These are phyloP conservation scores for Oreochromis aureus DNA, from an alignment of 2,113 vertebrate genomes.

Conservation along the genomic window DNA sequence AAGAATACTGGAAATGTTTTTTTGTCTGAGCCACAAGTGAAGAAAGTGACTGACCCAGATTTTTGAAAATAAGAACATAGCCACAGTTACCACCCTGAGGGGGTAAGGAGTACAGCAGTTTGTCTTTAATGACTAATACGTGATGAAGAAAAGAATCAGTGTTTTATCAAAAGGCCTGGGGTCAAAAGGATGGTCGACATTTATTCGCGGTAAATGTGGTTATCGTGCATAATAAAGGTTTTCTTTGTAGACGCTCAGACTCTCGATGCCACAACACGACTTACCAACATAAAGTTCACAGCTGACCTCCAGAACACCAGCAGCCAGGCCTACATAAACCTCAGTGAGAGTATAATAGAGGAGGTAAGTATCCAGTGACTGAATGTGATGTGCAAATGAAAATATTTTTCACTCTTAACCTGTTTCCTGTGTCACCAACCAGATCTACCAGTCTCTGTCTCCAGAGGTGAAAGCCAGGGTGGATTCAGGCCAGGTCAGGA, in stretches of 20 bases:
- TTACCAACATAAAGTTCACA: slow-evolving; percentile 69
- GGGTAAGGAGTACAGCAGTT: neutral
- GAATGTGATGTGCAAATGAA: neutral
- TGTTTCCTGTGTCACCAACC: neutral
- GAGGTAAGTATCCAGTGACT: slow-evolving; percentile 56
- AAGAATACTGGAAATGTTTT: neutral
- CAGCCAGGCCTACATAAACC: slow-evolving; percentile 70
- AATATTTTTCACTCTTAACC: neutral
- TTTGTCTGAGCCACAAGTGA: neutral
- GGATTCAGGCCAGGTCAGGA: slow-evolving; percentile 55
- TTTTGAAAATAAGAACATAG: neutral
- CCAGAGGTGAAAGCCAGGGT: slow-evolving; percentile 57
- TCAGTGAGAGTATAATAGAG: slow-evolving; percentile 60
- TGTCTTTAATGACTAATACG: neutral
- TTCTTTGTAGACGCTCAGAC: slow-evolving; percentile 68
- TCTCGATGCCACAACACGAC: slow-evolving; percentile 58
- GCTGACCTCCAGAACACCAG: slow-evolving; percentile 60
- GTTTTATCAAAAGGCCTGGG: neutral
- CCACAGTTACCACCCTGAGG: neutral
- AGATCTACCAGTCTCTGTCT: slow-evolving; percentile 71
- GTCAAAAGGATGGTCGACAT: neutral
- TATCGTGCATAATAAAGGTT: neutral
- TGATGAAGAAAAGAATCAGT: neutral
- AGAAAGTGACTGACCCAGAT: neutral
- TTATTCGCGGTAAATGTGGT: neutral